phyloP scores from a whole-genome alignment of 2,797 vertebrate genomes.

The Arnoldichthys spilopterus region DNA sequence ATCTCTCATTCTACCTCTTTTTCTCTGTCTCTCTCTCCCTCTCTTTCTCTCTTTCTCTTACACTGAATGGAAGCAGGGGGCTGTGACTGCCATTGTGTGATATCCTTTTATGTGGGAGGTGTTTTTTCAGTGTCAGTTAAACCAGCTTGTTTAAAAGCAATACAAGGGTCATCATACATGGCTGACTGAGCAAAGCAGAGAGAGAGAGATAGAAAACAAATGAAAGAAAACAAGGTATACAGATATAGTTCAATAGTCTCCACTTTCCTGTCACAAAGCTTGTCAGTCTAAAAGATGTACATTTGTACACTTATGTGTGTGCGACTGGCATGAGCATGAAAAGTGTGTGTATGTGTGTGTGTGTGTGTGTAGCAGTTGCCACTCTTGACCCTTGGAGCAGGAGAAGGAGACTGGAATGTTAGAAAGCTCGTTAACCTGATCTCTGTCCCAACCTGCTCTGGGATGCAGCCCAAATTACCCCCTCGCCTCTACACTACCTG shows the following conservation, averaged over 20 bases:
- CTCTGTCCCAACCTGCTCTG: constrained; percentile 71
- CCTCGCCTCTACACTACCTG: constrained; percentile 13
- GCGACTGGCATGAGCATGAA: too few species aligned
- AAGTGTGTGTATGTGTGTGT: constrained; percentile 1
- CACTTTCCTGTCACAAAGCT: not conserved
- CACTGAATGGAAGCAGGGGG: constrained; percentile 51
- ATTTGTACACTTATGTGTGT: too few species aligned
- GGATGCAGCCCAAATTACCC: constrained; percentile 57
- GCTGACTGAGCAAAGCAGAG: constrained; percentile 10
- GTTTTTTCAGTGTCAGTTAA: constrained; percentile 51
- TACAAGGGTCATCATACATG: constrained; percentile 37
- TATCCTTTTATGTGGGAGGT: constrained; percentile 51
- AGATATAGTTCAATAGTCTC: not conserved
- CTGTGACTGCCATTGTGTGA: constrained; percentile 54
- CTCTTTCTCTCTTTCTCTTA: constrained; percentile 3
- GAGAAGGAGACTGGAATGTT: constrained; percentile 72
- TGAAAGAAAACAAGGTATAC: constrained; percentile 9
- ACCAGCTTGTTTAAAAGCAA: constrained; percentile 48
- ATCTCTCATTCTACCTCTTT: not conserved
- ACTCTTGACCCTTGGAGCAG: constrained; percentile 40
- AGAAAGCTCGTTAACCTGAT: constrained; percentile 65
- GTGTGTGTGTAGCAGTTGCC: constrained; percentile 35
- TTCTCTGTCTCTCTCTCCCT: not conserved
- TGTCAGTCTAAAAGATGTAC: constrained; percentile 4
- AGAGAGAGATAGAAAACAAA: constrained; percentile 13